phyloP scores from a whole-genome alignment of 2,888 invertebrate species.

The Choristoneura rosaceana region DNA sequence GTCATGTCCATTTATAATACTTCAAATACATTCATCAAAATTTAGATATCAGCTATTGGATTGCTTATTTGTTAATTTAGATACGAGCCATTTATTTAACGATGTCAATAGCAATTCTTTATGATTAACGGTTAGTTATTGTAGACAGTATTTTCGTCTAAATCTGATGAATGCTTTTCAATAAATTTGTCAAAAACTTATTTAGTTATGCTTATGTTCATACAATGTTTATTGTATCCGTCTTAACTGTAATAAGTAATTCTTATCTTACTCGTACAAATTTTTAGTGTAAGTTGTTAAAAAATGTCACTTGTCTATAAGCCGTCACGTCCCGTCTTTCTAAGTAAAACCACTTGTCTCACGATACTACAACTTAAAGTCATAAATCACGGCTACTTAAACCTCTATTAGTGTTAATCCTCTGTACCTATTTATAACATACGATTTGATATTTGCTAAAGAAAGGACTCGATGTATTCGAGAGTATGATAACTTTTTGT shows the following conservation, averaged over 20 bases:
- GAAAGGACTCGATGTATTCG: background rate
- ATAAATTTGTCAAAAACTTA: too few relatives aligned
- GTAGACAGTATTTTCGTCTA: too few relatives aligned
- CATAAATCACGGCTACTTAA: constrained; percentile 81
- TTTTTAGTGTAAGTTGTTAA: constrained; percentile 19
- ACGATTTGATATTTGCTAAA: constrained; percentile 1
- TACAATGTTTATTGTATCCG: background rate
- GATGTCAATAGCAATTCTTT: too few relatives aligned
- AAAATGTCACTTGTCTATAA: constrained; percentile 44
- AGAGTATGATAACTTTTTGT: too few relatives aligned
- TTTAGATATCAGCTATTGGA: too few relatives aligned
- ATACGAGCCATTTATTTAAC: too few relatives aligned
- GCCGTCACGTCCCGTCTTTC: constrained; percentile 60
- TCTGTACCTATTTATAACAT: constrained; percentile 27
- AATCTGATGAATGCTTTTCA: too few relatives aligned
- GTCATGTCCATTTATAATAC: too few relatives aligned
- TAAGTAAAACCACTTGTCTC: constrained; percentile 71
- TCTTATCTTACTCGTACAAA: background rate
- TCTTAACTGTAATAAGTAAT: background rate
- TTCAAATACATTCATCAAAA: too few relatives aligned
- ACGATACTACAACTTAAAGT: constrained; percentile 64
- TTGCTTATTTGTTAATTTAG: too few relatives aligned
- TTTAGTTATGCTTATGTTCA: too few relatives aligned
- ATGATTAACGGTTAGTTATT: too few relatives aligned
- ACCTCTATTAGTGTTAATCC: constrained; percentile 57